Conservation (phyloP, 2,797 vertebrate species). For the Onychomys torridus region DNA sequence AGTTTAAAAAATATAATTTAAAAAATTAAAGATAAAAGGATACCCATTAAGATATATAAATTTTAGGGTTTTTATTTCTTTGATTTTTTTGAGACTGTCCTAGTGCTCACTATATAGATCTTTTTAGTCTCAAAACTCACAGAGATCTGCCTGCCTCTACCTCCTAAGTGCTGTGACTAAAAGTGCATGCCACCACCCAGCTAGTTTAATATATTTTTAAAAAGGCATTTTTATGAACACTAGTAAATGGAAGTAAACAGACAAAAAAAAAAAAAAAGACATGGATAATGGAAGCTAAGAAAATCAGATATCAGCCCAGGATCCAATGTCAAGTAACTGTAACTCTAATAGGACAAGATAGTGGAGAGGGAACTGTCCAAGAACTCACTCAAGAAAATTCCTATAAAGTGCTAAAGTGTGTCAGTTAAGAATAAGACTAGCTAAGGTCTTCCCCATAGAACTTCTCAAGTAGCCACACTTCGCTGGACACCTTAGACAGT, state of each 20-base stretch:
- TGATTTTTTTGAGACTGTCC: background rate
- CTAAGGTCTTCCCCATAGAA: background rate
- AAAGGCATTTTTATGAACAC: background rate
- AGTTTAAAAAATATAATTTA: background rate
- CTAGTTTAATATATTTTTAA: background rate
- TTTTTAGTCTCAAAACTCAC: background rate
- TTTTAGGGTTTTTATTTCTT: background rate
- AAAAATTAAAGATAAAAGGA: background rate
- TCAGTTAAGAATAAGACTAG: background rate
- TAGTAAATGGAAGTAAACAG: background rate
- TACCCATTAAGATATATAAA: background rate
- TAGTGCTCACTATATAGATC: background rate
- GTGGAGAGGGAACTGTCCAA: background rate
- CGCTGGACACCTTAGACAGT: background rate
- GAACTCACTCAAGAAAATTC: background rate
- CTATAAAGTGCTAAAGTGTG: background rate
- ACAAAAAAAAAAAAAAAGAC: background rate
- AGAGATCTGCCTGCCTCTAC: background rate
- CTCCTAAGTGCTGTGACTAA: background rate
- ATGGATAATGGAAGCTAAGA: background rate
- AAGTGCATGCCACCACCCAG: background rate
- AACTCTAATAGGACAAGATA: background rate
- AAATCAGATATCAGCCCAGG: background rate
- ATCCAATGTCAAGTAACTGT: background rate
- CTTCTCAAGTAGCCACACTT: background rate